Evolutionary conservation across 2,113 vertebrate genomes (phyloP), one percentile per base, ranked within the genome.

Genomic region (Nothocercus julius): DNA sequence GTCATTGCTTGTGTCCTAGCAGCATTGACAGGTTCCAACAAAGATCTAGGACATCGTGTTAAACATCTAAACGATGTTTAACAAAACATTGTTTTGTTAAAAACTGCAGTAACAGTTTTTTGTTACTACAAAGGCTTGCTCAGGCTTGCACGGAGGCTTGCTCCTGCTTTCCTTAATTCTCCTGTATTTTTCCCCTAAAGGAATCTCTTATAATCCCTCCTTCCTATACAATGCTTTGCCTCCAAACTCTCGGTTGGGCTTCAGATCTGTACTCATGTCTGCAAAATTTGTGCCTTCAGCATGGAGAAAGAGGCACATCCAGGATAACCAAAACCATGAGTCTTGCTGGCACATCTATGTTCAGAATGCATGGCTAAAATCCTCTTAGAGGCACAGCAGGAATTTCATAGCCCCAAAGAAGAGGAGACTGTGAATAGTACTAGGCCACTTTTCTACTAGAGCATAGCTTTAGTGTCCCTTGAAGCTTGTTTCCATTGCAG

Each of bases 261-360:
- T 10, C 8, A 27, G 21, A 20, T 61, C 58, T 70, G 8, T 42
- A 66, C n/a, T 11, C 30, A 67, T 45, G 6, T 9, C 64, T 61
- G 10, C 34, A 51, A 11, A 64, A 11, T 24, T 21, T 22, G 7
- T 32, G 17, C 56, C 58, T 79, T 82, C 47, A 74, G 53, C 0
- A 1, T 36, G 30, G 28, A 49, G 30, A 54, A 58, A 15, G 13
- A 80, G 21, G 22, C 1, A 0, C 14, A 14, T 14, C 21, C 13
- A 17, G 34, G 45, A 66, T 40, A 76, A 87, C 49, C 34, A 54
- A 79, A 83, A 30, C 4, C 9, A 5, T 45, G 12, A 47, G 12
- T 72, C 30, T 14, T 11, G 7, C 28, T 42, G 32, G 3, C 16
- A 67, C 7, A 32, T 88, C 51, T n/a, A 2, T 66, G 79, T 34